These are phyloP conservation scores for Babylonia areolata DNA, from an alignment of 1,140 invertebrate genomes.

Conservation along the genomic window DNA sequence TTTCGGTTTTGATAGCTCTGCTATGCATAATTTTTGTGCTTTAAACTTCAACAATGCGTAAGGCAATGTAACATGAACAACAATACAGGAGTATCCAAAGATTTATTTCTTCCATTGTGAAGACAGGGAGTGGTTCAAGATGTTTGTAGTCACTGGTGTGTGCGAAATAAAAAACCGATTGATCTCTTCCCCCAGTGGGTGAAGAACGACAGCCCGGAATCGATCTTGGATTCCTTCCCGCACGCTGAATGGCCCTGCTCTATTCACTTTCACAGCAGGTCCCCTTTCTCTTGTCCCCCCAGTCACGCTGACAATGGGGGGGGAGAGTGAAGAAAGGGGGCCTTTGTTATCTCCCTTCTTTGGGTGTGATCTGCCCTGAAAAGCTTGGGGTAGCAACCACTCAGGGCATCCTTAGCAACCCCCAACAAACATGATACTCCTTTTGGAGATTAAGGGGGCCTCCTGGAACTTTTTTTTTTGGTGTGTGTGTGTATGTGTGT, in stretches of 20 bases:
- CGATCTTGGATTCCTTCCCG: not conserved
- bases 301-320: not conserved
- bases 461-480: not conserved
- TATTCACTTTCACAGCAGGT: conserved; percentile 2
- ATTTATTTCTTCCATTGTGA: no score
- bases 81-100: no score
- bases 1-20: no score
- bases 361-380: conserved; percentile 8
- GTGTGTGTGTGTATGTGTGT: no score
- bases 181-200: no score
- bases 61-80: no score
- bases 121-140: no score
- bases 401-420: conserved; percentile 15
- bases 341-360: not conserved
- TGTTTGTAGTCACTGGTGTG: no score
- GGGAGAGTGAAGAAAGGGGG: not conserved
- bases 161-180: no score
- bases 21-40: no score
- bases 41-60: no score
- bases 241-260: not conserved
- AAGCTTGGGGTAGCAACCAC: conserved; percentile 9
- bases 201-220: no score
- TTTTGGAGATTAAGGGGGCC: not conserved
- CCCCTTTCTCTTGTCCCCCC: not conserved
- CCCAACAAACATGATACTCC: conserved; percentile 18